These are phyloP conservation scores for Bufo gargarizans DNA, from an alignment of 2,113 vertebrate species.

Conservation along the genomic window DNA sequence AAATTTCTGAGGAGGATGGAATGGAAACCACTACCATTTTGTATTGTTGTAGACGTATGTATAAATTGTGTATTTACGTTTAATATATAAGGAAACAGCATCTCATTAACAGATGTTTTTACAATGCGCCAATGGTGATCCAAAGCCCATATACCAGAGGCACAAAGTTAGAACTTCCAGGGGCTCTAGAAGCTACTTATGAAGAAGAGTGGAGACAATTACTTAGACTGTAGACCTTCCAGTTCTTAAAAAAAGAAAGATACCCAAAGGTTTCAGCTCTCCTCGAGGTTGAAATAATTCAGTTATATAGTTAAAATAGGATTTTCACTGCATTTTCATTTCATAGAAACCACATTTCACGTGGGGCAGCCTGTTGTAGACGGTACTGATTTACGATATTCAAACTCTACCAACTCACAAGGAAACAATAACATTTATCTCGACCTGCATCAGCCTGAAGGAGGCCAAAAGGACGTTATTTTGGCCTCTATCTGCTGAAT, in stretches of 20 bases:
- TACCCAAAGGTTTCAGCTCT: neutral
- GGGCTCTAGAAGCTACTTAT: neutral
- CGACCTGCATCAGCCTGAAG: too few relatives aligned
- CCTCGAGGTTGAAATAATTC: neutral
- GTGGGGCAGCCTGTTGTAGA: too few relatives aligned
- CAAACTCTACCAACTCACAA: too few relatives aligned
- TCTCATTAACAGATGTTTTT: neutral
- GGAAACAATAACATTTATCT: too few relatives aligned
- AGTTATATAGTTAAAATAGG: neutral
- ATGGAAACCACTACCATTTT: neutral
- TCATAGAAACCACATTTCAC: too few relatives aligned
- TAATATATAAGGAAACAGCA: too few relatives aligned
- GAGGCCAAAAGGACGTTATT: too few relatives aligned
- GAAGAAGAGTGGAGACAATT: neutral
- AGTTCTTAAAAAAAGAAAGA: neutral
- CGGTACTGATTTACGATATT: too few relatives aligned
- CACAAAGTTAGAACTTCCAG: neutral
- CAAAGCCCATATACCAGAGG: neutral
- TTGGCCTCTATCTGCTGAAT: too few relatives aligned
- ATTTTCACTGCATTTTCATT: neutral
- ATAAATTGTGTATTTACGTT: neutral
- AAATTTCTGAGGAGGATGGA: neutral
- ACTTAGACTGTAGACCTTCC: neutral
- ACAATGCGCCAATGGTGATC: neutral
- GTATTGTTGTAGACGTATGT: neutral